A percentile compares a stretch with the other conserved stretches of the same genome.
Evolutionary conservation across 1,140 invertebrate genomes (phyloP).

Genomic region (Phortica variegata): DNA sequence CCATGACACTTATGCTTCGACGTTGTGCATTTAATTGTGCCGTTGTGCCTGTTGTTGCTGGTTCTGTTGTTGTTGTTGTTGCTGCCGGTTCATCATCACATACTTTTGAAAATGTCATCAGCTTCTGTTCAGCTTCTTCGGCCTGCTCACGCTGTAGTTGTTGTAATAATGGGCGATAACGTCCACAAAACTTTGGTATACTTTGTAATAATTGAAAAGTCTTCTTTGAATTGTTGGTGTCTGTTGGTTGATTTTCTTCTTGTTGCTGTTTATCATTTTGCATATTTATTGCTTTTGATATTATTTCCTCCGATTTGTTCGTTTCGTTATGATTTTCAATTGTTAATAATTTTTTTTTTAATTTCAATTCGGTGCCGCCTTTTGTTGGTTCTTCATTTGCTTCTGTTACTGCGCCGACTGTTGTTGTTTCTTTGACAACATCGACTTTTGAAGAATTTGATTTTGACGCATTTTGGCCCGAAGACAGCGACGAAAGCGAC

Average conservation of each 20-base stretch:
- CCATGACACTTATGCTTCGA: slow-evolving; percentile 43
- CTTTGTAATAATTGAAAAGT: slow-evolving; percentile 15
- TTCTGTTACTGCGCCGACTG: slow-evolving; percentile 2
- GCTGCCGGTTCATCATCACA: slow-evolving; percentile 1
- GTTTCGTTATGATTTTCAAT: background rate
- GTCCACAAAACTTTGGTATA: slow-evolving; percentile 33
- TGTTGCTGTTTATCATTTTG: slow-evolving; percentile 1
- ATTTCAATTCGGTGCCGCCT: background rate
- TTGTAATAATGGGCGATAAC: slow-evolving; percentile 23
- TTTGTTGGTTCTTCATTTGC: background rate
- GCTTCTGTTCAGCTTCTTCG: no score
- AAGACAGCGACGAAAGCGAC: no score
- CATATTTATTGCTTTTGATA: background rate
- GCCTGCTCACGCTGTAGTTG: slow-evolving; percentile 12
- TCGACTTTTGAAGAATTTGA: no score
- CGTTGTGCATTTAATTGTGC: slow-evolving; percentile 21
- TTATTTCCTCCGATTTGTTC: slow-evolving; percentile 1
- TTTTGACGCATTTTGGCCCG: no score
- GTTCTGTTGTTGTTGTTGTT: slow-evolving; percentile 15
- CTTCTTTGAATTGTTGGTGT: slow-evolving; percentile 10
- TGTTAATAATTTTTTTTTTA: background rate
- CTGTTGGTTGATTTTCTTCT: slow-evolving; percentile 8
- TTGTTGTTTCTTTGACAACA: background rate
- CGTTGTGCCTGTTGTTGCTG: slow-evolving; percentile 24
- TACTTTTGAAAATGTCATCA: no score